These are phyloP conservation scores for Synergus umbraculus DNA, from an alignment of 2,888 invertebrate species.

Conservation along the genomic window DNA sequence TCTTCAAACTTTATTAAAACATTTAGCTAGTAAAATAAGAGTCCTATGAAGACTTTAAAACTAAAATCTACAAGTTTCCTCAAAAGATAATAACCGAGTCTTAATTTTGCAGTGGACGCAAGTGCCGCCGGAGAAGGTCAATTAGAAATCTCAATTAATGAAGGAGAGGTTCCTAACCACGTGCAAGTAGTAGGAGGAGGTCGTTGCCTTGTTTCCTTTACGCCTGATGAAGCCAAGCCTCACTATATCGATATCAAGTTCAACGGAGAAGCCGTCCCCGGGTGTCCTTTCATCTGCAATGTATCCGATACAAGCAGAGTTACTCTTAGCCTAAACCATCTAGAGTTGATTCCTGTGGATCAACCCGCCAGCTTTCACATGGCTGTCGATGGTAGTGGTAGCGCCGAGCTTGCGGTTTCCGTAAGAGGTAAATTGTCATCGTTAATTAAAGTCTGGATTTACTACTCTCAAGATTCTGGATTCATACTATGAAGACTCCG, in stretches of 20 bases:
- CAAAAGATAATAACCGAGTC: neutral
- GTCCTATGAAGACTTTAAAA: neutral
- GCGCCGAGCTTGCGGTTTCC: conserved; percentile 92
- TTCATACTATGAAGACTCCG: neutral
- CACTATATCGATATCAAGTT: conserved; percentile 97
- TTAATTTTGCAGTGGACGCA: conserved; percentile 90
- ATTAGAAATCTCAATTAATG: conserved; percentile 99
- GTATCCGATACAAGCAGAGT: conserved; percentile 89
- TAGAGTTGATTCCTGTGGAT: conserved; percentile 92
- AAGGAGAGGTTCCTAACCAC: conserved; percentile 99
- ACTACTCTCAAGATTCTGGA: neutral
- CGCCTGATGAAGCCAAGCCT: conserved; percentile 93
- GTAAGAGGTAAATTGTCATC: conserved; percentile 80
- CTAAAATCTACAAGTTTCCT: neutral
- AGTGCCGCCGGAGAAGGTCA: conserved; percentile 99
- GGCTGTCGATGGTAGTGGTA: conserved; percentile 84
- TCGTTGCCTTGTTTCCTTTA: conserved; percentile 95
- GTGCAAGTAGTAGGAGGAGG: conserved; percentile 98
- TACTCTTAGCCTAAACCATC: conserved; percentile 84
- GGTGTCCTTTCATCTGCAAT: conserved; percentile 93
- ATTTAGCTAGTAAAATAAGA: neutral
- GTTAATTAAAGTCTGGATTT: conserved; percentile 32
- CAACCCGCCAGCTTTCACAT: conserved; percentile 88
- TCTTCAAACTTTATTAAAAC: too few species aligned
- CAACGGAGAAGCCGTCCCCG: conserved; percentile 94